Evolutionary conservation across 2,888 invertebrate genomes (phyloP), one percentile per base, ranked within the genome.

Genomic region (Elmis aenea): DNA sequence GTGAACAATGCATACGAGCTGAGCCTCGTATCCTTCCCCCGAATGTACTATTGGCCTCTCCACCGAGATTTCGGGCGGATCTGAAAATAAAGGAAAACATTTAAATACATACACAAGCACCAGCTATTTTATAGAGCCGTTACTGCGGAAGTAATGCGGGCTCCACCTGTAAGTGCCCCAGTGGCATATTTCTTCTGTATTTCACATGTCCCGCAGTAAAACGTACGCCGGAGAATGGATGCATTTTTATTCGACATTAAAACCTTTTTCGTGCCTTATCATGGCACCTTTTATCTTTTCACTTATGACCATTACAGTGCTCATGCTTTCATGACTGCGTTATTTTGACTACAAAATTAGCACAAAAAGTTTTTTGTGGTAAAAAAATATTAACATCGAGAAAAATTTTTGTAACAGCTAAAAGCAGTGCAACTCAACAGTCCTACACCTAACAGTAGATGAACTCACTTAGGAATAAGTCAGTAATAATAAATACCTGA

Each of bases 1-100:
- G 57, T 81, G 79, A 18, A 81, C 80, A 47, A 79, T 77, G 62
- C 81, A 81, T 30, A 80, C 80, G 32, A 81, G 69, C 61, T 78
- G 76, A 13, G 79, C 80, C 59, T 81, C 79, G 53, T 75, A 74
- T 37, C 79, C 80, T 62, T 80, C 80, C 6, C 78, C 80, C 3
- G 80, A 76, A 61, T 80, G 80, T 34, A 81, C 77, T 61, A 79
- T 73, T 27, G 76, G 73, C 51, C 76, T 70, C 62, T 80, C 80
- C 42, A 80, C 73, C 30, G 73, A 70, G 45, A 76, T 74, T 62
- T 76, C 76, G 15, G 76, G 76, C 26, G 75, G 73, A 68, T 74
- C 75, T 75, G 67, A 20, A 70, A 69, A 27, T 11, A 29, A 33
- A 34, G 25, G 24, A 25, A 32, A 32, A 37, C 26, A 31, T 35